A percentile compares a stretch with the other conserved stretches of the same genome.
Conservation (phyloP, 2,888 invertebrate species). For the Melitaea athalia region DNA sequence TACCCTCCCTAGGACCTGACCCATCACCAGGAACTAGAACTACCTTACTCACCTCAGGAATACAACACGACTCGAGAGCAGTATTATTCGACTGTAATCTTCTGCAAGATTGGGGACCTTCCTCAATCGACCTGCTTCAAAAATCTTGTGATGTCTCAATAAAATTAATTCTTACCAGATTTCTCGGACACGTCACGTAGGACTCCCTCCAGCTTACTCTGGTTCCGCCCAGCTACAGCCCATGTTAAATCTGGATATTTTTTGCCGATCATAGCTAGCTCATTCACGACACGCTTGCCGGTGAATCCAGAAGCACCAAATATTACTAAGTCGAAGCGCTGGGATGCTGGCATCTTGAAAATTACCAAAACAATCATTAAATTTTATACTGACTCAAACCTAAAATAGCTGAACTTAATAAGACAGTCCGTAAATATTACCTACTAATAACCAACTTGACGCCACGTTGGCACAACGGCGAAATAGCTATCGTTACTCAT, state of each 20-base stretch:
- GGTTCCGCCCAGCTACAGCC: slow-evolving; percentile 93
- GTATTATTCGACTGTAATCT: too few species aligned
- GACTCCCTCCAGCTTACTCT: slow-evolving; percentile 69
- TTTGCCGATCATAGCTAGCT: slow-evolving; percentile 75
- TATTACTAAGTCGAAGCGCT: slow-evolving; percentile 89
- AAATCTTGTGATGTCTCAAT: not conserved
- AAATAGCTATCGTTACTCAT: too few species aligned
- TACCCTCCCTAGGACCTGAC: too few species aligned
- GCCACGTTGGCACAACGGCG: too few species aligned
- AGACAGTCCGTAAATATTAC: too few species aligned
- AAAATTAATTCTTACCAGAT: slow-evolving; percentile 59
- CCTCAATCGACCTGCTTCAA: not conserved
- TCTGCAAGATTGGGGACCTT: too few species aligned
- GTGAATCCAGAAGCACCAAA: slow-evolving; percentile 98
- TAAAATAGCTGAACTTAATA: too few species aligned
- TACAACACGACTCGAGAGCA: too few species aligned
- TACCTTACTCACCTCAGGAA: too few species aligned
- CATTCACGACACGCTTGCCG: slow-evolving; percentile 91
- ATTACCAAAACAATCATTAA: not conserved
- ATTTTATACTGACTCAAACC: too few species aligned
- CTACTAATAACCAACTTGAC: too few species aligned
- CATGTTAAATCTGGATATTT: slow-evolving; percentile 85
- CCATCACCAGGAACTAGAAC: too few species aligned
- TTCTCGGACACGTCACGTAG: slow-evolving; percentile 71
- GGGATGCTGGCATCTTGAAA: slow-evolving; percentile 54